Evolutionary conservation across 1,140 invertebrate genomes (phyloP).

Genomic region (Cotesia typhae): DNA sequence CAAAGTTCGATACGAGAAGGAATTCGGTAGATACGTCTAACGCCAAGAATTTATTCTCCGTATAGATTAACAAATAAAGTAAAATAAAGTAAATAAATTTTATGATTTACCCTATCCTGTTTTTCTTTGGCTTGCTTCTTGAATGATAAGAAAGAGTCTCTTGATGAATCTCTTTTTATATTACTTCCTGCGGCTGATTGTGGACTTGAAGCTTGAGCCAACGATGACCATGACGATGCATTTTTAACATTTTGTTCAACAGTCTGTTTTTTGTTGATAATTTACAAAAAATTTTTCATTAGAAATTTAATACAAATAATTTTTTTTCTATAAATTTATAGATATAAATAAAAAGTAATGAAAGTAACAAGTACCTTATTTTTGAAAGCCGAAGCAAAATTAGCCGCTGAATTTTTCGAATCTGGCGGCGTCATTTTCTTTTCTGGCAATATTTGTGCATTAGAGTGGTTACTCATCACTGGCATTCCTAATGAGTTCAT

Average conservation of each 20-base stretch:
- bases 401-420: constrained; percentile 66
- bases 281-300: background rate
- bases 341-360: background rate
- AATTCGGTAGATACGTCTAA: background rate
- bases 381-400: constrained; percentile 75
- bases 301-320: background rate
- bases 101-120: constrained; percentile 76
- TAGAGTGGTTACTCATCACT: constrained; percentile 58
- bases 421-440: constrained; percentile 63
- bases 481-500: constrained; percentile 60
- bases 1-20: constrained; percentile 1
- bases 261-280: constrained; percentile 46
- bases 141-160: constrained; percentile 83
- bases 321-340: background rate
- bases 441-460: constrained; percentile 53
- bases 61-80: constrained; percentile 26
- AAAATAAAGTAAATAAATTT: constrained; percentile 21
- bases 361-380: constrained; percentile 62
- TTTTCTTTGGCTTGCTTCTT: constrained; percentile 96
- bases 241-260: constrained; percentile 83
- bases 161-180: constrained; percentile 67
- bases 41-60: too few relatives aligned
- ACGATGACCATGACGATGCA: constrained; percentile 90
- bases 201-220: constrained; percentile 83
- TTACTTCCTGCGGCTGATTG: constrained; percentile 67